Conservation (phyloP, 2,888 invertebrate genomes). For the Tinea pellionella region DNA sequence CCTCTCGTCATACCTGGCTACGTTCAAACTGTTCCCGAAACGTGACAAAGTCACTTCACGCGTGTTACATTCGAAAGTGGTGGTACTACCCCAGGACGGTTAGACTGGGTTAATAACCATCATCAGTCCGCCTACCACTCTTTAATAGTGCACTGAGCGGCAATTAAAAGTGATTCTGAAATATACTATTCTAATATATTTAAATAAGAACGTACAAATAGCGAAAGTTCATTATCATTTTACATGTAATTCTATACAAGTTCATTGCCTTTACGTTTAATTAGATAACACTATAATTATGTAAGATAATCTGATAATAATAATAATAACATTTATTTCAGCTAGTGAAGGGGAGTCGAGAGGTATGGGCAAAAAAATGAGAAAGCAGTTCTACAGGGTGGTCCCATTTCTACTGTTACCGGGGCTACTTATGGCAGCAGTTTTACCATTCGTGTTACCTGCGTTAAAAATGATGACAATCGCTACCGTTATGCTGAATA, state of each 20-base stretch:
- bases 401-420: slow-evolving; percentile 72
- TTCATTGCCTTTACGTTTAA: neutral
- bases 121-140: too few relatives aligned
- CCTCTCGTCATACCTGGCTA: too few relatives aligned
- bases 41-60: too few relatives aligned
- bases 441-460: slow-evolving; percentile 76
- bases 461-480: slow-evolving; percentile 75
- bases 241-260: neutral
- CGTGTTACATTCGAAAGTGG: too few relatives aligned
- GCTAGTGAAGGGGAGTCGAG: slow-evolving; percentile 29
- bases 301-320: neutral
- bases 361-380: slow-evolving; percentile 42
- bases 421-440: slow-evolving; percentile 73
- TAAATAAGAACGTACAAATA: too few relatives aligned
- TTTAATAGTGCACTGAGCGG: too few relatives aligned
- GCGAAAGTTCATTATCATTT: too few relatives aligned
- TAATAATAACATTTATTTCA: slow-evolving; percentile 26
- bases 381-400: slow-evolving; percentile 41
- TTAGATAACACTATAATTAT: neutral
- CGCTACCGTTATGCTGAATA: slow-evolving; percentile 72
- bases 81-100: too few relatives aligned
- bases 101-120: too few relatives aligned
- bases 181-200: too few relatives aligned
- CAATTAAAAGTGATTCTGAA: too few relatives aligned
- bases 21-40: too few relatives aligned